Conservation (phyloP, 2,113 vertebrate genomes). For the Eurypyga helias region DNA sequence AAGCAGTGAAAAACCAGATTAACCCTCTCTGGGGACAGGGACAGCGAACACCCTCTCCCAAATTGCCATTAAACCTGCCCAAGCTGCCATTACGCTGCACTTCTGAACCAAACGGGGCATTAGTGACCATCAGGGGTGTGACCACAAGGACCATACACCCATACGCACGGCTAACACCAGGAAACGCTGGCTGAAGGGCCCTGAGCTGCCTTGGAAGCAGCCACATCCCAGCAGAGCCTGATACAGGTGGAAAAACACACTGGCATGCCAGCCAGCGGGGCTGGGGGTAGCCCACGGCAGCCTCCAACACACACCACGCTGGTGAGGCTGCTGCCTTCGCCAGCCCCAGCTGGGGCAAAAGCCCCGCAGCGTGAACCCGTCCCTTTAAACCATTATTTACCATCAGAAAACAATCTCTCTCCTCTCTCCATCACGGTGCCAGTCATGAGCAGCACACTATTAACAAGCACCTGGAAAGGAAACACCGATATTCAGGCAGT, state of each 20-base stretch:
- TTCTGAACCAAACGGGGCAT: not conserved
- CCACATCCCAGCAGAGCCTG: not conserved
- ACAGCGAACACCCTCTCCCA: not conserved
- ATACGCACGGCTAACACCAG: fast-evolving
- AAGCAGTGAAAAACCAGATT: not conserved
- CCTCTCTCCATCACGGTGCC: not conserved
- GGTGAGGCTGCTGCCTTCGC: not conserved
- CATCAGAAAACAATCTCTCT: not conserved
- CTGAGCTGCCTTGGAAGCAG: not conserved
- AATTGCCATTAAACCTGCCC: not conserved
- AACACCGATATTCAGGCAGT: not conserved
- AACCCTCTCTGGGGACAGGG: no score
- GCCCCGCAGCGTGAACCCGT: fast-evolving
- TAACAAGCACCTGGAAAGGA: slow-evolving; percentile 3
- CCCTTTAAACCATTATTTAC: not conserved
- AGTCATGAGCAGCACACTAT: not conserved
- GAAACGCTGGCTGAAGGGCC: fast-evolving
- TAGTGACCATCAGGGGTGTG: fast-evolving
- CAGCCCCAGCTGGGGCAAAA: not conserved
- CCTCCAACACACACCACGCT: fast-evolving
- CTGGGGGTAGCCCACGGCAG: not conserved
- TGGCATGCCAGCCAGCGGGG: fast-evolving
- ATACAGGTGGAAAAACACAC: not conserved
- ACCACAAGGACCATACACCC: fast-evolving
- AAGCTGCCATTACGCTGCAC: fast-evolving